Conservation (phyloP, 2,797 vertebrate genomes). For the Petrocephalus schoutedeni region DNA sequence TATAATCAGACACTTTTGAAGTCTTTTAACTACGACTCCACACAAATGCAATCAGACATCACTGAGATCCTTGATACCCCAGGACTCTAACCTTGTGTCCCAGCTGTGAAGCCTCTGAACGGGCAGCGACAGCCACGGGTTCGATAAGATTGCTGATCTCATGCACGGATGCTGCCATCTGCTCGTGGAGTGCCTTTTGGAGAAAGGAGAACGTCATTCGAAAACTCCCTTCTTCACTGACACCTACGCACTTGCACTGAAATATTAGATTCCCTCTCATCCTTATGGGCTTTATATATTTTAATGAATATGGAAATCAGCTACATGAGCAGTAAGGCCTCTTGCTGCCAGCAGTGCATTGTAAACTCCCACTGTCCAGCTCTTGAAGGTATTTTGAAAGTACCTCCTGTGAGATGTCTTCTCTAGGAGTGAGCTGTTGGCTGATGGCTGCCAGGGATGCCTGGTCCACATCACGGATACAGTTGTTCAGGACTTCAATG, state of each 20-base stretch:
- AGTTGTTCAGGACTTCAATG: slow-evolving; percentile 83
- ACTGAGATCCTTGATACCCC: neutral
- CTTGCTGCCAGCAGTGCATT: neutral
- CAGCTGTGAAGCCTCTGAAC: slow-evolving; percentile 86
- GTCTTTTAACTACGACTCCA: neutral
- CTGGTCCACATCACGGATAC: slow-evolving; percentile 91
- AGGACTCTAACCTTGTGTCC: slow-evolving; percentile 82
- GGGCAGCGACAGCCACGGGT: slow-evolving; percentile 80
- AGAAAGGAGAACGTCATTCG: neutral
- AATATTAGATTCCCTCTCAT: neutral
- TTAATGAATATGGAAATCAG: neutral
- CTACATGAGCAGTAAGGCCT: neutral
- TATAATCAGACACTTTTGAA: too few species aligned
- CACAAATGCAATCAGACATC: neutral
- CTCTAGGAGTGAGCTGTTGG: slow-evolving; percentile 84
- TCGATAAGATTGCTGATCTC: slow-evolving; percentile 95
- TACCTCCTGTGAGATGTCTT: slow-evolving; percentile 97
- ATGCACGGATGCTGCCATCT: slow-evolving; percentile 93
- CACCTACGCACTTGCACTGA: neutral
- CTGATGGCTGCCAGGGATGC: slow-evolving; percentile 92
- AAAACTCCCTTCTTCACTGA: neutral
- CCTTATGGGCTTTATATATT: neutral
- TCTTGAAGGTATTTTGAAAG: neutral
- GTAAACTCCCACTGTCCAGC: neutral
- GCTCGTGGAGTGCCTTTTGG: slow-evolving; percentile 82